A percentile compares a stretch with the other conserved stretches of the same genome.
phyloP scores from a whole-genome alignment of 1,140 invertebrate genomes.

The Hypothenemus hampei region DNA sequence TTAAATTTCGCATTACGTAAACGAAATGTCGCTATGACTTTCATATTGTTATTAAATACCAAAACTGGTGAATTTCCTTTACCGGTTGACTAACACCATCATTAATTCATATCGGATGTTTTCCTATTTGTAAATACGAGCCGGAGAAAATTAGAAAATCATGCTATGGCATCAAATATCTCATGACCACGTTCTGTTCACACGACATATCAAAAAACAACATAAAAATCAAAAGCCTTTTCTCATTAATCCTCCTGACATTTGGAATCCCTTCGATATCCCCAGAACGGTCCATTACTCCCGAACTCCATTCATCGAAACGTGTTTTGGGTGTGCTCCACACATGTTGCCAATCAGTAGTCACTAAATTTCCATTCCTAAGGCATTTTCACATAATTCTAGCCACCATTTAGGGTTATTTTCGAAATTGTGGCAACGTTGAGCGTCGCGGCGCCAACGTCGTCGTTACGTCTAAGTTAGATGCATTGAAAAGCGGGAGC shows the following conservation, averaged over 20 bases:
- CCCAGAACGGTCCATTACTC: constrained; percentile 7
- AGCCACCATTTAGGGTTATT: not conserved
- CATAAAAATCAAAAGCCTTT: not conserved
- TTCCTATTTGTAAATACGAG: constrained; percentile 1
- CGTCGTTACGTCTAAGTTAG: constrained; percentile 7
- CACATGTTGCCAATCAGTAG: not conserved
- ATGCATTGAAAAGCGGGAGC: constrained; percentile 13
- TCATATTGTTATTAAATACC: no score
- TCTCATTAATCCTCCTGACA: constrained; percentile 3
- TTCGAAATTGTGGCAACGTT: constrained; percentile 3
- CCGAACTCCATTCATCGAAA: constrained; percentile 9
- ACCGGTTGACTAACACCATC: constrained; percentile 7
- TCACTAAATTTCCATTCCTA: no score
- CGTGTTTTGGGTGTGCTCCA: constrained; percentile 1
- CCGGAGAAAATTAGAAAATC: constrained; percentile 21
- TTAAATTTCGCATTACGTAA: no score
- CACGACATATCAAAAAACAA: constrained; percentile 6
- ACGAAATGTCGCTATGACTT: no score
- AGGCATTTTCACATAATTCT: no score
- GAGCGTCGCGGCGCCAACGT: constrained; percentile 15
- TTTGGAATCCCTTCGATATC: not conserved
- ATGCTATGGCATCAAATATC: constrained; percentile 14
- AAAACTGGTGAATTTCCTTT: no score
- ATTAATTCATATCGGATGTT: constrained; percentile 16
- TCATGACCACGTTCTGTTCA: constrained; percentile 19